Percentiles rank a stretch among this genome's conserved stretches.
These are phyloP conservation scores for Drosophila subpulchrella DNA, from an alignment of 1,140 invertebrate genomes.

Conservation along the genomic window DNA sequence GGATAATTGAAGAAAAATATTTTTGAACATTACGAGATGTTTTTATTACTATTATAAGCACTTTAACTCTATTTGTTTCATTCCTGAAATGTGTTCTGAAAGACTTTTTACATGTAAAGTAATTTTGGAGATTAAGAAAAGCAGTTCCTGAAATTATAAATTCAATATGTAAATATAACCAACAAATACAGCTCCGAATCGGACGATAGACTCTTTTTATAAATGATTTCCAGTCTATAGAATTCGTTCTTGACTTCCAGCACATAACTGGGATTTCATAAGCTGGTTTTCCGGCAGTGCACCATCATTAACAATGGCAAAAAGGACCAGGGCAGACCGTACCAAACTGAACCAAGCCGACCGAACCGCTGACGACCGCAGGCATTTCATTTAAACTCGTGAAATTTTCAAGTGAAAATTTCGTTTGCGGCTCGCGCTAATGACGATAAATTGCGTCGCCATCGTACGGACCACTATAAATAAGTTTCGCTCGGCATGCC, in stretches of 20 bases:
- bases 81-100: too few relatives aligned
- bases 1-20: background rate
- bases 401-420: slow-evolving; percentile 79
- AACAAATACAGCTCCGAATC: too few relatives aligned
- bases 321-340: slow-evolving; percentile 23
- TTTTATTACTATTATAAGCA: too few relatives aligned
- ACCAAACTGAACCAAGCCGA: slow-evolving; percentile 8
- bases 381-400: slow-evolving; percentile 75
- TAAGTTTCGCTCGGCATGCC: slow-evolving; percentile 66
- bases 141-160: too few relatives aligned
- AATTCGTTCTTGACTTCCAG: too few relatives aligned
- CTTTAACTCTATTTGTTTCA: too few relatives aligned
- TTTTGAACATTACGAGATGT: background rate
- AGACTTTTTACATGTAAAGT: too few relatives aligned
- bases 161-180: too few relatives aligned
- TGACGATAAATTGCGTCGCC: slow-evolving; percentile 77
- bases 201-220: too few relatives aligned
- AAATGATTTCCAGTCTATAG: too few relatives aligned
- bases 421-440: slow-evolving; percentile 64
- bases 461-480: slow-evolving; percentile 66
- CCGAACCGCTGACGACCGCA: slow-evolving; percentile 48
- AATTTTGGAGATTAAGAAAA: too few relatives aligned
- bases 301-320: slow-evolving; percentile 66
- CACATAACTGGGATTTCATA: background rate
- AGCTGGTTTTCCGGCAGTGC: background rate